Base-by-base conservation (phyloP, 2,797 vertebrate species). In the Discoglossus pictus region DNA sequence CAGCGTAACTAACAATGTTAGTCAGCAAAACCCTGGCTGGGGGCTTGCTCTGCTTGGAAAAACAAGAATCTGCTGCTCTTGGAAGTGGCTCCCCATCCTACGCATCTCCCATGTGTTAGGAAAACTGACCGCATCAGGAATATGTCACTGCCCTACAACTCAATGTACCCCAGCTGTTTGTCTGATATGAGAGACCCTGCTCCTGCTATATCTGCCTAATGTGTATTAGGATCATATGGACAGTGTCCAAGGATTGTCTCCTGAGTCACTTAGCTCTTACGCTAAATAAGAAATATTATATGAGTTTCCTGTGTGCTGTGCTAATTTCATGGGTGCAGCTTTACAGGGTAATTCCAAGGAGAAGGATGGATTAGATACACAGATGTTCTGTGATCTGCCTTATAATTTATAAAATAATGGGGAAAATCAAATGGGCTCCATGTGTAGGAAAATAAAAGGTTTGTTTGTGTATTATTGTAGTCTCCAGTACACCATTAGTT, bases 81-180 rank as follows among this genome's bases (percentile, higher is more conserved):
- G 53, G 8, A 56, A 23, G 18, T 56, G 21, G 20, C 24, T 55
- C 17, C 4, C 53, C 35, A 31, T 56, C 53, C 53, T 56, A 40
- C 53, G 35, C 53, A 40, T 40, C 36, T 56, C 53, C 53, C 36
- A 56, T 36, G 35, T 36, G 51, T 24, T 40, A 56, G 36, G 40
- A 56, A 36, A 13, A 21, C 53, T 56, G 34, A 40, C 16, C 40
- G 53, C 6, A 10, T 24, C 13, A 40, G n/a, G 36, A 56, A 38
- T 23, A 56, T 56, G 53, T 56, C 12, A 56, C 21, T 40, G 13
- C 53, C 34, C 23, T 48, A 24, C 21, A 13, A 13, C 21, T 6
- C 18, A 56, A 40, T 13, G 21, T 40, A 40, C 16, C 5, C 1
- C 53, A 40, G 53, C 53, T 56, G 53, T 24, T 25, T 36, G 16